Evolutionary conservation across 2,888 invertebrate species (phyloP).

Genomic region (Trichogramma dendrolimi): DNA sequence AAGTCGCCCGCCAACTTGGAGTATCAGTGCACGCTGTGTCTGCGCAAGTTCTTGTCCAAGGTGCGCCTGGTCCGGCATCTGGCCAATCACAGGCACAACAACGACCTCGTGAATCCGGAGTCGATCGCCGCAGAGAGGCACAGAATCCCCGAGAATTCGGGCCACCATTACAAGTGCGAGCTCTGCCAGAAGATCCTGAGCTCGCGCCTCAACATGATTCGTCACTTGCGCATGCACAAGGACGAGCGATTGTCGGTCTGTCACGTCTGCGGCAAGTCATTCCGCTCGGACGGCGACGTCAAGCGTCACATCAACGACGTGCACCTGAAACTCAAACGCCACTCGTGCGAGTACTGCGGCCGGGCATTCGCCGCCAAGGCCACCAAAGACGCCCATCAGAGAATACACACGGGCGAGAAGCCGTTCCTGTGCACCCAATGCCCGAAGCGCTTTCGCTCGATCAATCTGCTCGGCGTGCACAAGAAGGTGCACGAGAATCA

Average conservation of each 20-base stretch:
- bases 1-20: neutral
- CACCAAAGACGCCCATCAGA: constrained; percentile 45
- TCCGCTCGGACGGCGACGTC: constrained; percentile 47
- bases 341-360: constrained; percentile 56
- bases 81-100: neutral
- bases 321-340: constrained; percentile 46
- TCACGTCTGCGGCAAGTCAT: constrained; percentile 42
- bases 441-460: constrained; percentile 54
- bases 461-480: constrained; percentile 57
- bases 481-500: constrained; percentile 49
- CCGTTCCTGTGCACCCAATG: constrained; percentile 50
- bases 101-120: neutral
- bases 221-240: constrained; percentile 55
- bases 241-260: constrained; percentile 54
- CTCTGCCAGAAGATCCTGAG: constrained; percentile 51
- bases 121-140: neutral
- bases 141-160: neutral
- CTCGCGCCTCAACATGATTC: constrained; percentile 47
- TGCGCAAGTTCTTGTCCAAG: constrained; percentile 7
- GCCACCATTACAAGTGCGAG: constrained; percentile 46
- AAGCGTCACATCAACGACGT: constrained; percentile 55
- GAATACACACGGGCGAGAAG: constrained; percentile 50
- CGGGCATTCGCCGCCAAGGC: constrained; percentile 18
- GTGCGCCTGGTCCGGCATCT: constrained; percentile 5
- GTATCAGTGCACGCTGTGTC: constrained; percentile 18